Conservation (phyloP, 2,888 invertebrate species). For the Sclerodermus sp. region DNA sequence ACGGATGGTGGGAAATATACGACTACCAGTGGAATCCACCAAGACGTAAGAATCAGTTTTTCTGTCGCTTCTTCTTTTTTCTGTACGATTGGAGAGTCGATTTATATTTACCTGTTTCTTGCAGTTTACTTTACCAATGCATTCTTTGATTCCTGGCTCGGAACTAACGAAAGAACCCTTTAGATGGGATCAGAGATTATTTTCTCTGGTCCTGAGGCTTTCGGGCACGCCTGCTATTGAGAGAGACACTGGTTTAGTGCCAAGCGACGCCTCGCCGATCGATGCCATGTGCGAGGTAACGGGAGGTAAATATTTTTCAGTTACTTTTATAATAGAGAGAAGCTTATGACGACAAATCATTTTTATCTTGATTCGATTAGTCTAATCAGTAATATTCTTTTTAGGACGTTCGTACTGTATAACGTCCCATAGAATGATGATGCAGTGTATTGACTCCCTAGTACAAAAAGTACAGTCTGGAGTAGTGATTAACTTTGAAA, state of each 20-base stretch:
- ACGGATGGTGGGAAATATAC: conserved; percentile 97
- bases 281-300: conserved; percentile 99
- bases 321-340: too few species aligned
- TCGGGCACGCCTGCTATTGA: conserved; percentile 89
- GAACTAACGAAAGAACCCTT: conserved; percentile 99
- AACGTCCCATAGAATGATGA: conserved; percentile 91
- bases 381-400: conserved; percentile 14
- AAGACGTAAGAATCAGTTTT: conserved; percentile 68
- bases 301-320: conserved; percentile 73
- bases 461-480: conserved; percentile 97
- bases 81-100: too few species aligned
- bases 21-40: conserved; percentile 78
- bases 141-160: conserved; percentile 91
- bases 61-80: not conserved
- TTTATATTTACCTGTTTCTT: too few species aligned
- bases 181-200: conserved; percentile 98
- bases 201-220: conserved; percentile 89
- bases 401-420: conserved; percentile 92
- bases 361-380: not conserved
- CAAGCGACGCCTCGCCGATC: conserved; percentile 91
- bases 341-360: too few species aligned
- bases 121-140: conserved; percentile 88
- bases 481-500: conserved; percentile 97
- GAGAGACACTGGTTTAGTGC: conserved; percentile 84
- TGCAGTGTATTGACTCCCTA: conserved; percentile 94